A percentile compares a stretch with the other conserved stretches of the same genome.
These are phyloP conservation scores for Pristiophorus japonicus DNA, from an alignment of 2,113 vertebrate genomes.

Conservation along the genomic window DNA sequence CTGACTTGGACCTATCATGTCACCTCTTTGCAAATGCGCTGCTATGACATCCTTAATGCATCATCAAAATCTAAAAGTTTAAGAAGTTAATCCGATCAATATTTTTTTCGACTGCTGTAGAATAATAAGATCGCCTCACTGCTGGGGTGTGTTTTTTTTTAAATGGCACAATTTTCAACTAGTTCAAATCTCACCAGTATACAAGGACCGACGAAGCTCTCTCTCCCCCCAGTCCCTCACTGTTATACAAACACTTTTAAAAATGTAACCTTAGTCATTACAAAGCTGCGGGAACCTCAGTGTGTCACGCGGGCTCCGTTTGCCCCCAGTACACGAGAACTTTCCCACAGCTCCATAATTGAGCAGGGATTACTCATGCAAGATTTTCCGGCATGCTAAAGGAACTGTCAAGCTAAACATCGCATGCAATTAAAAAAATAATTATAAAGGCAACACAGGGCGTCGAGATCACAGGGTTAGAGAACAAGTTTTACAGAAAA, in stretches of 20 bases:
- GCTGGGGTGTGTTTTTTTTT: neutral
- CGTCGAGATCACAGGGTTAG: neutral
- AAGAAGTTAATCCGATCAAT: neutral
- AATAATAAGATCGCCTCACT: neutral
- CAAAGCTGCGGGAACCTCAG: constrained; percentile 42
- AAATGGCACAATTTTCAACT: neutral
- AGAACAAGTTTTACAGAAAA: neutral
- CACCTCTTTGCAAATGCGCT: too few species aligned
- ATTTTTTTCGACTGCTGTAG: neutral
- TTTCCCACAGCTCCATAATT: constrained; percentile 44
- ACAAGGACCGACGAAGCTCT: neutral
- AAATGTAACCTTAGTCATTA: constrained; percentile 41
- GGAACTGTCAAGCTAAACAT: constrained; percentile 38
- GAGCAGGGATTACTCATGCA: constrained; percentile 42
- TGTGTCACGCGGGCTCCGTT: constrained; percentile 33
- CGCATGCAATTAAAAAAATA: neutral
- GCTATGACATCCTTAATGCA: too few species aligned
- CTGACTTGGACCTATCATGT: too few species aligned
- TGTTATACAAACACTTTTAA: constrained; percentile 26
- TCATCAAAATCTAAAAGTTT: neutral
- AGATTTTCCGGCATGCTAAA: constrained; percentile 44
- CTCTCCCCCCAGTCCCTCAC: too few species aligned
- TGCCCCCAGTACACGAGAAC: neutral
- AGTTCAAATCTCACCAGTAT: neutral
- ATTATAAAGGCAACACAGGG: neutral